Base-by-base conservation (phyloP, 2,113 vertebrate genomes). In the Hiodon alosoides region DNA sequence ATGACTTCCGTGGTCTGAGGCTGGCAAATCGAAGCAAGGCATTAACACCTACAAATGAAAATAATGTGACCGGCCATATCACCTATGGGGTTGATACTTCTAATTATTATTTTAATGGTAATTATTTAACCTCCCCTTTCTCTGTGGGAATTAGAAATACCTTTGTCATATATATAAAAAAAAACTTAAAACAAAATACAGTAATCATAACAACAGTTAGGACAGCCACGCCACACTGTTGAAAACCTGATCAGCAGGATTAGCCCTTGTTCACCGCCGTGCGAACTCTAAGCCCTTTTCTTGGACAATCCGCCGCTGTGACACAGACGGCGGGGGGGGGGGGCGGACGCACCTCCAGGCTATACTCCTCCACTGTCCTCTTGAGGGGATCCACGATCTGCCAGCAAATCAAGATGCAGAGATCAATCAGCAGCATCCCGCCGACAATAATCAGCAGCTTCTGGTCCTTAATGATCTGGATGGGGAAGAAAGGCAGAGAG, bases 371-470 rank as follows among this genome's bases (percentile, higher is more conserved):
- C 83, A 97, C 96, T 0, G 95, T 98, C 87, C 96, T 94, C 85
- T 93, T 94, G 81, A 99, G 92, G 31, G 97, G 97, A 85, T 99
- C 97, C 83, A 99, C 96, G 66, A 98, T 94, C 90, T 99, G 97
- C 97, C 97, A 99, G 92, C 95, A 98, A 89, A 98, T 98, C 82
- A 99, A 90, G 89, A 99, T 99, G 90, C 97, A 98, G 77, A 99
- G 90, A 91, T 99, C 97, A 81, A 99, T 98, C 73, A 99, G 91
- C 85, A 99, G 90, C 97, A 99, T 99, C 86, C 96, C 97, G 64
- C 97, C 97, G 59, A 99, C 97, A 52, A 99, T 99, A 83, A 98
- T 95, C 80, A 99, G 88, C 88, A 99, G 87, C 86, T 99, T 99
- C 90, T 99, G 97, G 91, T 99, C 97, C 90, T 99, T 99, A 88